These are phyloP conservation scores for Hydractinia symbiolongicarpus DNA, from an alignment of 30 jellyfish, hydroid and myxozoan genomes.

Conservation along the genomic window DNA sequence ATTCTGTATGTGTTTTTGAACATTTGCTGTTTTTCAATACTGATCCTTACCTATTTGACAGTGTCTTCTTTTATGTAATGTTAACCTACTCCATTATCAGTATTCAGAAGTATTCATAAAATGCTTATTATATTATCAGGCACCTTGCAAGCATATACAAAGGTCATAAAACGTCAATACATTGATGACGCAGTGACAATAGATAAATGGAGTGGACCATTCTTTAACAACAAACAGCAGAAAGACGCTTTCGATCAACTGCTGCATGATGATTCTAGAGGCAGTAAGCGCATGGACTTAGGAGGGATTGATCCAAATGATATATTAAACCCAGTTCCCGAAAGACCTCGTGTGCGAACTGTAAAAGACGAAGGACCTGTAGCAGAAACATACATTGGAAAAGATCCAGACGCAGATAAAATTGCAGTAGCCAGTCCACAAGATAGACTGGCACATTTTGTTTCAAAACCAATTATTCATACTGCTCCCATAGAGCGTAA, in stretches of 20 bases:
- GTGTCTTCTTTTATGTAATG: no score
- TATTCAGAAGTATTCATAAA: no score
- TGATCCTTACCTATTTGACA: no score
- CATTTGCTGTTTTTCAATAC: no score
- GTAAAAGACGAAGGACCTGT: slow-evolving; percentile 29
- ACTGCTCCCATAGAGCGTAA: background rate
- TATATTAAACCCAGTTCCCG: slow-evolving; percentile 26
- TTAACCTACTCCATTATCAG: no score
- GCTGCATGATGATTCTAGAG: background rate
- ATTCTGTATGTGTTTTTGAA: no score
- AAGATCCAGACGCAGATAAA: slow-evolving; percentile 52
- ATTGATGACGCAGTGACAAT: slow-evolving; percentile 15
- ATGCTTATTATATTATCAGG: no score
- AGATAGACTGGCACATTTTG: slow-evolving; percentile 57
- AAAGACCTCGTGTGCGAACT: slow-evolving; percentile 33
- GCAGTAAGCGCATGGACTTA: slow-evolving; percentile 7
- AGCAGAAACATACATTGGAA: slow-evolving; percentile 74
- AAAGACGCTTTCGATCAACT: slow-evolving; percentile 17
- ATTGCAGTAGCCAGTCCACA: slow-evolving; percentile 55
- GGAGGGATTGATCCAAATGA: slow-evolving; percentile 17
- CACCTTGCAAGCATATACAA: no score
- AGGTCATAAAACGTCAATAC: slow-evolving; percentile 8
- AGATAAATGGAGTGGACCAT: slow-evolving; percentile 25
- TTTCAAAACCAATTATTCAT: slow-evolving; percentile 83
- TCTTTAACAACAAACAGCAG: slow-evolving; percentile 17